These are phyloP conservation scores for Cichlasoma orientale DNA, from an alignment of 2,797 vertebrate genomes.

Conservation along the genomic window DNA sequence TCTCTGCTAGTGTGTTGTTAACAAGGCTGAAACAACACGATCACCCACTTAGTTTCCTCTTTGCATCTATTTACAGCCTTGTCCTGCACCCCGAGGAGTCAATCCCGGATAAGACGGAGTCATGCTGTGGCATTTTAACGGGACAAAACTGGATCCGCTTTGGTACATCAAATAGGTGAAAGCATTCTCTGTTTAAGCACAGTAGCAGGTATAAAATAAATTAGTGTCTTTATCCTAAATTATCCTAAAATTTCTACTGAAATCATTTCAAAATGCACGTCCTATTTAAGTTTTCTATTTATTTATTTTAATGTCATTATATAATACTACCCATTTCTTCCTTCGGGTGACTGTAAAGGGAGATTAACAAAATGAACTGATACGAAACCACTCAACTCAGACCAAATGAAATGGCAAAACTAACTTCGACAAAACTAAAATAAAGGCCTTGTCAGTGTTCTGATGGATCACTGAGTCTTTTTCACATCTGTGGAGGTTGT, in stretches of 20 bases:
- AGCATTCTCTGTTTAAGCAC: not conserved
- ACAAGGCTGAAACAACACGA: conserved; percentile 74
- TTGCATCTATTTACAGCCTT: conserved; percentile 45
- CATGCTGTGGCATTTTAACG: not conserved
- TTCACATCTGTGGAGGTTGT: conserved; percentile 13
- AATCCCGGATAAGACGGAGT: not conserved
- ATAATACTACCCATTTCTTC: too few species aligned
- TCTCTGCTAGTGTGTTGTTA: conserved; percentile 53
- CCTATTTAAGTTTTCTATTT: not conserved
- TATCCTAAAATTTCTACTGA: not conserved
- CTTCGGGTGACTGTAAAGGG: not conserved
- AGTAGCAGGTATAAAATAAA: not conserved
- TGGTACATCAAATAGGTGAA: not conserved
- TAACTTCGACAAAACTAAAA: conserved; percentile 20
- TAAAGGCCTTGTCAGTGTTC: conserved; percentile 4
- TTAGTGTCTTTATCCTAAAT: not conserved
- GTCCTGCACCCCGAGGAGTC: conserved; percentile 8
- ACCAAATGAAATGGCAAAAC: conserved; percentile 17
- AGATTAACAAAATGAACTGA: not conserved
- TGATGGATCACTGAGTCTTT: conserved; percentile 19
- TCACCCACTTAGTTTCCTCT: conserved; percentile 70
- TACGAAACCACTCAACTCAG: not conserved
- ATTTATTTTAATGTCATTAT: not conserved
- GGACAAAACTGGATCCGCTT: not conserved
- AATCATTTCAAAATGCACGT: not conserved